Evolutionary conservation across 2,113 vertebrate species (phyloP).

Genomic region (Scytalopus superciliaris): DNA sequence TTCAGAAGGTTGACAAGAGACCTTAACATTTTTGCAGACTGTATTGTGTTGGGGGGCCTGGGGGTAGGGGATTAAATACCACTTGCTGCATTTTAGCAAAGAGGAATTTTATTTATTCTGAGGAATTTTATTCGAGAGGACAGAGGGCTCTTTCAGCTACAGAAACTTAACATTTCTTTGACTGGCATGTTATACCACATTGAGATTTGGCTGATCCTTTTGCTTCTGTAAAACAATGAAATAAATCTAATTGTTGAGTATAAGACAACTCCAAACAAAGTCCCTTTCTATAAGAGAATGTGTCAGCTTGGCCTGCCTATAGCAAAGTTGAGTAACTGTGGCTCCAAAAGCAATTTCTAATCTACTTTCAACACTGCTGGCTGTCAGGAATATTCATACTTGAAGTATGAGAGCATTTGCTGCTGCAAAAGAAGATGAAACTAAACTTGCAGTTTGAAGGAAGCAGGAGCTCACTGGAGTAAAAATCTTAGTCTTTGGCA

Average conservation of each 20-base stretch:
- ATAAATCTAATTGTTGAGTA: not conserved
- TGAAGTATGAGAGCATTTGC: not conserved
- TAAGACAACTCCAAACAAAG: not conserved
- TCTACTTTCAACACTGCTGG: not conserved
- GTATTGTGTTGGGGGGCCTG: fast-evolving
- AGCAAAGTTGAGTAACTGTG: not conserved
- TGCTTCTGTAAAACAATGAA: not conserved
- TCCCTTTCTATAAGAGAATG: not conserved
- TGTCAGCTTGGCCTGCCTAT: not conserved
- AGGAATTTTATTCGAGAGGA: not conserved
- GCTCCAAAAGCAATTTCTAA: not conserved
- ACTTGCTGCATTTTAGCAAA: not conserved
- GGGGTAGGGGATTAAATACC: not conserved
- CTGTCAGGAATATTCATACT: not conserved
- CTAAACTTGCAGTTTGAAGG: not conserved
- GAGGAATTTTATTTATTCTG: not conserved
- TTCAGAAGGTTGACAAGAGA: not conserved
- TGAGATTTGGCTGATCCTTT: not conserved
- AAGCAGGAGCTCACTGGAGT: not conserved
- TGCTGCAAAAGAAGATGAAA: not conserved
- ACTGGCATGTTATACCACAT: not conserved
- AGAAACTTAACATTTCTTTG: not conserved
- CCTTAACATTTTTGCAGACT: not conserved
- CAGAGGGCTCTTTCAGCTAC: not conserved
- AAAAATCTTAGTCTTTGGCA: not conserved